Conservation (phyloP, 2,888 invertebrate species). For the Agonopterix heracliana region DNA sequence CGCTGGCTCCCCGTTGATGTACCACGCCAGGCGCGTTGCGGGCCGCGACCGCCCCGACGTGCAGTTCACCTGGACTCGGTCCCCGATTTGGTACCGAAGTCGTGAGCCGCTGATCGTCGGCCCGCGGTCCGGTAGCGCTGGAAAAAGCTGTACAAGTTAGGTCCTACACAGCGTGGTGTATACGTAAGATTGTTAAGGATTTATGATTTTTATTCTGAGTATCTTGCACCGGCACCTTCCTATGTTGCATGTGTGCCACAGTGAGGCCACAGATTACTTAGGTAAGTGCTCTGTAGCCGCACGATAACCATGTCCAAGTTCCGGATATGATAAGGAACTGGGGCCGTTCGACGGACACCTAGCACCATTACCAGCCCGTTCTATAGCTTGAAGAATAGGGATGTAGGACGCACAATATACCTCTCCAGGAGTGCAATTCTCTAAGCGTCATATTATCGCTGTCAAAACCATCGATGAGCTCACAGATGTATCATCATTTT, state of each 20-base stretch:
- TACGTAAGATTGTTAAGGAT: not conserved
- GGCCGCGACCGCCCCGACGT: constrained; percentile 86
- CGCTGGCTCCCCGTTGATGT: constrained; percentile 86
- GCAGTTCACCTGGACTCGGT: constrained; percentile 84
- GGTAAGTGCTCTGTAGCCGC: constrained; percentile 36
- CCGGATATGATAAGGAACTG: constrained; percentile 82
- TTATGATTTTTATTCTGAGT: not conserved
- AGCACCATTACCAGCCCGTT: too few species aligned
- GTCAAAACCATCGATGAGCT: too few species aligned
- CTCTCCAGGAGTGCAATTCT: too few species aligned
- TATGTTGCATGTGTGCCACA: too few species aligned
- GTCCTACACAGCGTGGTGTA: not conserved
- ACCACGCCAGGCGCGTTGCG: constrained; percentile 85
- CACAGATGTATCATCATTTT: too few species aligned
- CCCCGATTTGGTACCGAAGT: constrained; percentile 84
- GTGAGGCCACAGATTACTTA: constrained; percentile 49
- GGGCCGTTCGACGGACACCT: constrained; percentile 82
- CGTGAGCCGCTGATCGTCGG: constrained; percentile 83
- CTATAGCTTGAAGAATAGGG: too few species aligned
- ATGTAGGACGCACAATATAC: too few species aligned
- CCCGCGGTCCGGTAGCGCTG: constrained; percentile 84
- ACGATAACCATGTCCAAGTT: constrained; percentile 80
- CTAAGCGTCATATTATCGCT: too few species aligned
- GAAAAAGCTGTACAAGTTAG: constrained; percentile 1
- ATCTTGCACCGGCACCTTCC: not conserved